These are phyloP conservation scores for Brachystomella parvula DNA, from an alignment of 1,140 invertebrate genomes.

Conservation along the genomic window DNA sequence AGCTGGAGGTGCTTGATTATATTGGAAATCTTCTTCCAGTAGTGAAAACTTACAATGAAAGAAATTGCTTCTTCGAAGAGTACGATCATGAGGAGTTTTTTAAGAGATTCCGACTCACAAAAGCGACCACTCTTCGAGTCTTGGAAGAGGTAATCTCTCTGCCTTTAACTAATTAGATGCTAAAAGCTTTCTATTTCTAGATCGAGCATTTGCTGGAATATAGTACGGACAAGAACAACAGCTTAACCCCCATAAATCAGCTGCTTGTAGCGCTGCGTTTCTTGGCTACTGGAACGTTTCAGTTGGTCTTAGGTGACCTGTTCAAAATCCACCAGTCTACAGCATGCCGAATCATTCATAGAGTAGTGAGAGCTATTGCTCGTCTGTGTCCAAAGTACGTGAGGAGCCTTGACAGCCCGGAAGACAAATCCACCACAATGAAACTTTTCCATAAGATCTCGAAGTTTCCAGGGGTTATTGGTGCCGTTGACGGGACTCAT, in stretches of 20 bases:
- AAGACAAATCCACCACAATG: neutral
- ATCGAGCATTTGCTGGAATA: neutral
- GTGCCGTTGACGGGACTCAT: constrained; percentile 39
- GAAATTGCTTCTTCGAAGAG: neutral
- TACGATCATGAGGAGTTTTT: neutral
- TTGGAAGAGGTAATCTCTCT: neutral
- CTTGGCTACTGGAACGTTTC: constrained; percentile 7
- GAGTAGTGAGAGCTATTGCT: neutral
- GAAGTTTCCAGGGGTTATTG: constrained; percentile 29
- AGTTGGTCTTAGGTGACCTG: constrained; percentile 4
- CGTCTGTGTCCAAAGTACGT: neutral
- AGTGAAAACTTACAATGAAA: neutral
- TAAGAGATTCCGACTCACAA: neutral
- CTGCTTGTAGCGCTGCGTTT: neutral
- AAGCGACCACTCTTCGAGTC: neutral
- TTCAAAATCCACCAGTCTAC: neutral
- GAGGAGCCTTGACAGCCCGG: neutral
- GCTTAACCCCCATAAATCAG: neutral
- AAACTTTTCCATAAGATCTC: neutral
- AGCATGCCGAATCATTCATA: neutral
- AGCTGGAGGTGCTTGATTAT: neutral
- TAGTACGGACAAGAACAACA: neutral
- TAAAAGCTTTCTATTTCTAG: neutral
- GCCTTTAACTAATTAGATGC: neutral
- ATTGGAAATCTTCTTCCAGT: neutral